Evolutionary conservation across 2,888 invertebrate species (phyloP).

Genomic region (Thera britannica): DNA sequence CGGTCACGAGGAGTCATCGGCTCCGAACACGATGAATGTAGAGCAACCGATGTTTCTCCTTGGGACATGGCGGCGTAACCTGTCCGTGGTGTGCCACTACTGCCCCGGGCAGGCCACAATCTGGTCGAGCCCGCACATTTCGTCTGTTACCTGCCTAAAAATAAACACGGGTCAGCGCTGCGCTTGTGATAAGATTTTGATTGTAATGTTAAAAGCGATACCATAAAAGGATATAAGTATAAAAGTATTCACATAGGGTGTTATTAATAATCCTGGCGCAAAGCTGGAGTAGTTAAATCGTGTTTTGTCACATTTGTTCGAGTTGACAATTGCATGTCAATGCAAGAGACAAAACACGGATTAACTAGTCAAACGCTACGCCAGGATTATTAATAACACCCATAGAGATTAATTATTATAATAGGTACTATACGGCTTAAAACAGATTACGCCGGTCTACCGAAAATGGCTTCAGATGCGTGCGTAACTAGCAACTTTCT

Average conservation of each 20-base stretch:
- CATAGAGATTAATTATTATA: too few relatives aligned
- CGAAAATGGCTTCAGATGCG: slow-evolving; percentile 51
- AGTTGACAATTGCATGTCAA: too few relatives aligned
- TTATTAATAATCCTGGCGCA: too few relatives aligned
- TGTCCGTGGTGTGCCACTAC: slow-evolving; percentile 60
- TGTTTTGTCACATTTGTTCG: too few relatives aligned
- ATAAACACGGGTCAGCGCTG: slow-evolving; percentile 33
- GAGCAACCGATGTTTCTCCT: slow-evolving; percentile 77
- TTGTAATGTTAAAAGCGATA: neutral
- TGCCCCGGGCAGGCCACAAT: slow-evolving; percentile 58
- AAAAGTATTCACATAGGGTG: neutral
- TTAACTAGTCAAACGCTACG: too few relatives aligned
- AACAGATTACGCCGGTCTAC: slow-evolving; percentile 32
- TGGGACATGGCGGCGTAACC: slow-evolving; percentile 63
- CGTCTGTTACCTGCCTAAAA: slow-evolving; percentile 42
- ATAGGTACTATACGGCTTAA: slow-evolving; percentile 20
- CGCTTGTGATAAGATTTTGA: neutral
- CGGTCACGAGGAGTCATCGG: slow-evolving; percentile 82
- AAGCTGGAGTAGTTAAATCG: too few relatives aligned
- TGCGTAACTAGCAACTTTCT: slow-evolving; percentile 64
- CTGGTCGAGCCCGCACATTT: slow-evolving; percentile 46
- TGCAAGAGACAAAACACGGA: too few relatives aligned
- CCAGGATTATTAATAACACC: too few relatives aligned
- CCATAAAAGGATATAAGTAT: neutral
- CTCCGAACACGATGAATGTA: slow-evolving; percentile 76